Base-by-base conservation (phyloP, 2,888 invertebrate species). In the Rhagonycha fulva region DNA sequence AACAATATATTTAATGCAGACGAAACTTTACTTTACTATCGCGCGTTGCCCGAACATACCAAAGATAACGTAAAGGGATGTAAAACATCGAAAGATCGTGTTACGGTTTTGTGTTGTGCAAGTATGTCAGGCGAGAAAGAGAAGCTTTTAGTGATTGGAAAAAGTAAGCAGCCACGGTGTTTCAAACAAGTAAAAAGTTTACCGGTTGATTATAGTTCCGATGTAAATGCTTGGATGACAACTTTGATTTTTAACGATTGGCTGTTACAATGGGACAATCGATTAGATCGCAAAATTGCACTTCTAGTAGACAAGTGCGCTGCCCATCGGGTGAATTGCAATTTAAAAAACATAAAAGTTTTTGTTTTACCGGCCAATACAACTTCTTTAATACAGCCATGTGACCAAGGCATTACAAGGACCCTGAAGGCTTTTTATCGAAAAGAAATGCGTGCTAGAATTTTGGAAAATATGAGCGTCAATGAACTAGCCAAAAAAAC, bases 291-390 rank as follows among this genome's bases (percentile, higher is more conserved):
- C 14, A 68, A 28, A 19, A 68, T 68, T 68, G 68, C 14, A n/a
- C n/a, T 68, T 12, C 11, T 68, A 32, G 68, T 68, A 32, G 66
- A 72, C 60, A 67, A 72, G 11, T 72, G 66, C 23, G 32, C 71
- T 28, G 63, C 62, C n/a, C 62, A 71, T 71, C 28, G 47, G 9
- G 68, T 68, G 47, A 68, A 24, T 68, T 67, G 32, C 3, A 68
- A 63, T 14, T 30, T 72, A 14, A 67, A 72, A 72, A 68, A 32
- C 32, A 72, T 72, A 32, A 72, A 72, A 68, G 5, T 72, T 11
- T n/a, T 68, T 14, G 60, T 68, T 73, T 62, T 68, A 12, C 23
- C 28, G 0, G 12, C 30, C 14, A 30, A 68, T 30, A 30, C 30
- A 2, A 68, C 9, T 68, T 12, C 30, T 2, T 11, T 68, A 26